Evolutionary conservation across 1,140 invertebrate genomes (phyloP), one percentile per base, ranked within the genome.

Genomic region (Littorina saxatilis): DNA sequence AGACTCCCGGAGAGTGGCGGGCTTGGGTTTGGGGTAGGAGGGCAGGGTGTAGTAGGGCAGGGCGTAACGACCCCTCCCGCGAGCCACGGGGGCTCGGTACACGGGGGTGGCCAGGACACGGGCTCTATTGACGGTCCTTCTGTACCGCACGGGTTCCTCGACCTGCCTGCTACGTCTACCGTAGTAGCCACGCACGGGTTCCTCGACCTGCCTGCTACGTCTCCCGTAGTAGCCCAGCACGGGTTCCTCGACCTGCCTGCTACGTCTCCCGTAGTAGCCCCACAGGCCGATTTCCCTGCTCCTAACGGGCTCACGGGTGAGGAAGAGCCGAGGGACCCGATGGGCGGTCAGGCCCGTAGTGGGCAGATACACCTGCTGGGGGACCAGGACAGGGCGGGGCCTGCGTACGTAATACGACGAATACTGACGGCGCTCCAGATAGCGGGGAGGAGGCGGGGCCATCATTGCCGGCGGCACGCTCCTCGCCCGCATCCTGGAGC

Each of bases 1-100:
- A 17, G 74, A 81, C 23, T 75, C 72, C 5, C 79, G 74, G 27
- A 73, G 29, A 20, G 79, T 73, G 37, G 43, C 68, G 11, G 82
- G 37, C 7, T 73, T 79, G 37, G 79, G 76, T 27, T 43, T 23
- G 76, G 76, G 76, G 23, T 9, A 58, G 50, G 52, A 13, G 70
- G 70, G 23, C 35, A 40, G 40, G n/a, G n/a, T n/a, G 39, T 23
- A 74, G 52, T 43, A 43, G 13, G 40, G 43, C 15, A 50, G 70
- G 63, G 35, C 27, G 29, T 9, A 4, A 23, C n/a, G 9, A 17
- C 27, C 9, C 17, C 23, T 11, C n/a, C 70, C 40, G 27, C 70
- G 70, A 50, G 70, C 23, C 9, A 39, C 1, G 9, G 63, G 5
- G 63, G 35, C 13, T 32, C 63, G 63, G 29, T 20, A 5, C 43